These are phyloP conservation scores for Phodopus roborovskii DNA, from an alignment of 2,113 vertebrate species.

Conservation along the genomic window DNA sequence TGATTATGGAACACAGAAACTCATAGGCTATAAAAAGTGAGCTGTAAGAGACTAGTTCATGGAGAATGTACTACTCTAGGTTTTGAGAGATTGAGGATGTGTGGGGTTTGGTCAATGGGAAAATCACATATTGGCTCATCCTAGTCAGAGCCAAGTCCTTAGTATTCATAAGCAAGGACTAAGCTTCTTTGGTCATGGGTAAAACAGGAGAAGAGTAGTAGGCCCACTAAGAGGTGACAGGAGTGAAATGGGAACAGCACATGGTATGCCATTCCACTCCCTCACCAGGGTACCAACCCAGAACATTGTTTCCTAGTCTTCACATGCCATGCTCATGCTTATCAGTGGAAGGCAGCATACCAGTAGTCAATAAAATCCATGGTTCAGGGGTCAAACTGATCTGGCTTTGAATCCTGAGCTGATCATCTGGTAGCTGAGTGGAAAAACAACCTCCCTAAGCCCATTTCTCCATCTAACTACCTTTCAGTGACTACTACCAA, in stretches of 20 bases:
- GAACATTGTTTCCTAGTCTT: not conserved
- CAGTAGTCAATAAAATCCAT: not conserved
- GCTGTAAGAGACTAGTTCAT: conserved; percentile 48
- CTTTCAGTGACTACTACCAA: not conserved
- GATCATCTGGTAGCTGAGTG: not conserved
- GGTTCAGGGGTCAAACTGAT: not conserved
- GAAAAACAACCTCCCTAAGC: not conserved
- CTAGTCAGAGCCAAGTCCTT: not conserved
- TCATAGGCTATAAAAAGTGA: not conserved
- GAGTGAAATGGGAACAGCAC: not conserved
- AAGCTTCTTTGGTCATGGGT: not conserved
- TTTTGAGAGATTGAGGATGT: not conserved
- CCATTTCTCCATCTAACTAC: not conserved
- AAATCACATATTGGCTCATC: not conserved
- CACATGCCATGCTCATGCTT: not conserved
- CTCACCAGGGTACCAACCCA: not conserved
- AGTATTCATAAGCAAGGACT: not conserved
- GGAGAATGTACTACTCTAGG: conserved; percentile 7
- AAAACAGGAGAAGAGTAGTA: not conserved
- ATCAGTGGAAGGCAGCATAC: not conserved
- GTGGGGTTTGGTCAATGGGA: conserved; percentile 2
- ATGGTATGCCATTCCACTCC: not conserved
- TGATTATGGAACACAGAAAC: not conserved
- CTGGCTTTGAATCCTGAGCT: not conserved
- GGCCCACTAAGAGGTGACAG: not conserved